Evolutionary conservation across 1,140 invertebrate species (phyloP).

Genomic region (Copidosoma floridanum): DNA sequence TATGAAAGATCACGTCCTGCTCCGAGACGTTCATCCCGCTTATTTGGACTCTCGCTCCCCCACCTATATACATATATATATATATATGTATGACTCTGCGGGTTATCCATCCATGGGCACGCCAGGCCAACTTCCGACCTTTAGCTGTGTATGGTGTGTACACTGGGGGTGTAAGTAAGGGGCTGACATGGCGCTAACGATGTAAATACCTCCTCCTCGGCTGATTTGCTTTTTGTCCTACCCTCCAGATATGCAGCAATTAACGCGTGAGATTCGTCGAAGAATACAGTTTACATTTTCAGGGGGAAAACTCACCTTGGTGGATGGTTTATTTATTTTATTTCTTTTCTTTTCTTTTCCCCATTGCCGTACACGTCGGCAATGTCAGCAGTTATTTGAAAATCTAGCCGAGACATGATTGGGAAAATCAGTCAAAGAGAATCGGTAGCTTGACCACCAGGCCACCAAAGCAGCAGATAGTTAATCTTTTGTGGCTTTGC

Average conservation of each 20-base stretch:
- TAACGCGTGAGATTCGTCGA: too few species aligned
- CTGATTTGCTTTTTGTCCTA: too few species aligned
- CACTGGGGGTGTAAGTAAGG: not conserved
- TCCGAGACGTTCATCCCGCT: constrained; percentile 34
- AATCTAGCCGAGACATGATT: not conserved
- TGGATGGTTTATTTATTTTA: too few species aligned
- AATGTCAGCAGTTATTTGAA: constrained; percentile 1
- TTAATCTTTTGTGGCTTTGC: not conserved
- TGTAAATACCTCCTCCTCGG: too few species aligned
- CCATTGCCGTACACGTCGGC: not conserved
- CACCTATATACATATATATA: not conserved
- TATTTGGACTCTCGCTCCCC: constrained; percentile 14
- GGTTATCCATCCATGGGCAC: not conserved
- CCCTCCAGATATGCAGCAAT: too few species aligned
- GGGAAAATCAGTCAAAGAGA: not conserved
- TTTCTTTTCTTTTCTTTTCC: too few species aligned
- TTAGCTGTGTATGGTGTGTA: not conserved
- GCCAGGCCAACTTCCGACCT: not conserved
- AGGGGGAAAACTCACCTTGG: too few species aligned
- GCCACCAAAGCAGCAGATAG: not conserved
- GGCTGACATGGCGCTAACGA: too few species aligned
- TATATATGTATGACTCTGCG: not conserved
- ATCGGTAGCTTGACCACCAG: not conserved
- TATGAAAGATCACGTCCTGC: constrained; percentile 55
- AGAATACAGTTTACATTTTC: too few species aligned